A percentile compares a stretch with the other conserved stretches of the same genome.
Evolutionary conservation across 1,140 invertebrate genomes (phyloP).

Genomic region (Ganaspis sp.): DNA sequence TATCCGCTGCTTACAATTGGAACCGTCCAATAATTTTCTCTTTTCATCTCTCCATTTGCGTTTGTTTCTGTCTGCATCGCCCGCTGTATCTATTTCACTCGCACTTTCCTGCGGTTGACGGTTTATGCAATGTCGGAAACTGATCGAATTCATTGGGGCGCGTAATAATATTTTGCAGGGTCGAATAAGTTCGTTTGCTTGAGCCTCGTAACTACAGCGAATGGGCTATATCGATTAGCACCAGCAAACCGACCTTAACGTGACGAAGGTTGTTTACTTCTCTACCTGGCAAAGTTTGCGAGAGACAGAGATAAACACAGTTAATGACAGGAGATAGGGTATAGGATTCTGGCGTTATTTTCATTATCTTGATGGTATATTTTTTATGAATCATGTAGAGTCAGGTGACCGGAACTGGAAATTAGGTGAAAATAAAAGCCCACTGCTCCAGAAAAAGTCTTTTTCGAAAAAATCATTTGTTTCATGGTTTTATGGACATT

Average conservation of each 20-base stretch:
- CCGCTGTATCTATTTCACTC: neutral
- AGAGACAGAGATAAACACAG: conserved; percentile 53
- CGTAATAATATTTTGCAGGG: conserved; percentile 72
- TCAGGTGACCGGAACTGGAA: neutral
- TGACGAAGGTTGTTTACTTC: conserved; percentile 49
- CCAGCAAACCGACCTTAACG: conserved; percentile 52
- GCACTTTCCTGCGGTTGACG: conserved; percentile 62
- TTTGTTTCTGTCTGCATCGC: neutral
- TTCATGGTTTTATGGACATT: too few relatives aligned
- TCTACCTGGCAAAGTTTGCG: conserved; percentile 54
- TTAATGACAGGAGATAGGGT: neutral
- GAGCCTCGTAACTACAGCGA: conserved; percentile 60
- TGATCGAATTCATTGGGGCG: conserved; percentile 70
- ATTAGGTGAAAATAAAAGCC: too few relatives aligned
- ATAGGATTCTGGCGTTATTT: neutral
- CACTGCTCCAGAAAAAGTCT: too few relatives aligned
- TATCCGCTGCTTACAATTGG: neutral
- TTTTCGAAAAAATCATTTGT: too few relatives aligned
- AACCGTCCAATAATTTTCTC: conserved; percentile 29
- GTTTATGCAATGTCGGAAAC: conserved; percentile 71
- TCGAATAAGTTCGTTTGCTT: conserved; percentile 70
- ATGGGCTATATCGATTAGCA: conserved; percentile 66
- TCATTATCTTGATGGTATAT: neutral
- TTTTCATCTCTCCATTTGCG: neutral
- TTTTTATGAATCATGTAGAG: neutral